Conservation (phyloP, 1,140 invertebrate species). For the Dreissena polymorpha region DNA sequence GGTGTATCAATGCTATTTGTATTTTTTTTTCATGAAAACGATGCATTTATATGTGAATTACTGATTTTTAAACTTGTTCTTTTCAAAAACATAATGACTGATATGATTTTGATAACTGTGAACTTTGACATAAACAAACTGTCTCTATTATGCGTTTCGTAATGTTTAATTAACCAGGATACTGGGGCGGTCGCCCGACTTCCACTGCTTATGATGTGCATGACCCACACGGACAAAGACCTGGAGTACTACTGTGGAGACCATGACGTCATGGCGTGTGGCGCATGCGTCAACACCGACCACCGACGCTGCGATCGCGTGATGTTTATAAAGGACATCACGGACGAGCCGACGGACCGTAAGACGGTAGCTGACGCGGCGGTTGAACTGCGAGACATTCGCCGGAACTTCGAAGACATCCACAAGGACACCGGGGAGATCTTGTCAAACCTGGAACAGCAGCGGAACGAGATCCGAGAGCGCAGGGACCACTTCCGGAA, state of each 20-base stretch:
- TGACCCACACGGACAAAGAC: constrained; percentile 45
- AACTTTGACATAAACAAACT: too few species aligned
- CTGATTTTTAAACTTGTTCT: too few species aligned
- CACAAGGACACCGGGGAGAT: constrained; percentile 52
- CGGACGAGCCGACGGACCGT: constrained; percentile 46
- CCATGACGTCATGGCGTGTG: constrained; percentile 53
- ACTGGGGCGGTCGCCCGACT: constrained; percentile 45
- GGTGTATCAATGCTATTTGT: too few species aligned
- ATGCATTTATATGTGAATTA: too few species aligned
- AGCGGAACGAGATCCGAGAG: constrained; percentile 44
- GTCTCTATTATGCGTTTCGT: too few species aligned
- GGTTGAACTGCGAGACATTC: constrained; percentile 41
- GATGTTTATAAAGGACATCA: constrained; percentile 54
- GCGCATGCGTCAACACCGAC: constrained; percentile 50
- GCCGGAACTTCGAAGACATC: constrained; percentile 51
- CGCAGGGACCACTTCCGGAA: constrained; percentile 40
- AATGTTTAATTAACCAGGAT: constrained; percentile 12
- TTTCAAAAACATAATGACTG: too few species aligned
- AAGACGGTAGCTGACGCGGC: constrained; percentile 45
- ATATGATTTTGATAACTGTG: too few species aligned
- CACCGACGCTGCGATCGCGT: constrained; percentile 48
- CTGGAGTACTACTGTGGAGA: constrained; percentile 48
- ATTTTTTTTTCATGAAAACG: too few species aligned
- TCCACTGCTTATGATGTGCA: constrained; percentile 52
- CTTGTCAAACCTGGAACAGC: constrained; percentile 29